phyloP scores from a whole-genome alignment of 2,888 invertebrate species.

The Branchipolynoe longqiensis region DNA sequence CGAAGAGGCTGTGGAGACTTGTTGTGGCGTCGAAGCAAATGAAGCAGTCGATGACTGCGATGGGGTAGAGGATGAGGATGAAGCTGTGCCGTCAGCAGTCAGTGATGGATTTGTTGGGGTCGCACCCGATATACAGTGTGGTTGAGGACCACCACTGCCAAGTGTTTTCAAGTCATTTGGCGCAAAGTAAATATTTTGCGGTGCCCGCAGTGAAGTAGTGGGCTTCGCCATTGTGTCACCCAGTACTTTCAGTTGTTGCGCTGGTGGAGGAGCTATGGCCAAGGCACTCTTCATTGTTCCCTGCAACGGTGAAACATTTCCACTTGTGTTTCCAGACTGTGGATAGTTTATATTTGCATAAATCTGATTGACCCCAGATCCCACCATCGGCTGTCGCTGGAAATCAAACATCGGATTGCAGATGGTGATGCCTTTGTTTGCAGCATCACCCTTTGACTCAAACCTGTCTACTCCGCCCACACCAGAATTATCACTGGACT shows the following conservation, averaged over 20 bases:
- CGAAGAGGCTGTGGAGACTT: conserved; percentile 40
- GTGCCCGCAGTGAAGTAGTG: conserved; percentile 5
- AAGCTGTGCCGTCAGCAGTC: neutral
- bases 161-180: conserved; percentile 10
- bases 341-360: neutral
- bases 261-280: neutral
- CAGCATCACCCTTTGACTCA: neutral
- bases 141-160: neutral
- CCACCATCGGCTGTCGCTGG: neutral
- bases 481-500: neutral
- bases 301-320: neutral
- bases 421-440: conserved; percentile 26
- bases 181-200: neutral
- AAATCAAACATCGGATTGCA: conserved; percentile 46
- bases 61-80: conserved; percentile 20
- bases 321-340: neutral
- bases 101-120: neutral
- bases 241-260: conserved; percentile 3
- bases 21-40: conserved; percentile 2
- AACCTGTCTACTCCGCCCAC: neutral
- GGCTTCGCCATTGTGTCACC: neutral
- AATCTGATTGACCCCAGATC: neutral
- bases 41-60: conserved; percentile 26
- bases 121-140: conserved; percentile 43
- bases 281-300: conserved; percentile 43